Evolutionary conservation across 2,113 vertebrate species (phyloP).

Genomic region (Oreochromis niloticus): DNA sequence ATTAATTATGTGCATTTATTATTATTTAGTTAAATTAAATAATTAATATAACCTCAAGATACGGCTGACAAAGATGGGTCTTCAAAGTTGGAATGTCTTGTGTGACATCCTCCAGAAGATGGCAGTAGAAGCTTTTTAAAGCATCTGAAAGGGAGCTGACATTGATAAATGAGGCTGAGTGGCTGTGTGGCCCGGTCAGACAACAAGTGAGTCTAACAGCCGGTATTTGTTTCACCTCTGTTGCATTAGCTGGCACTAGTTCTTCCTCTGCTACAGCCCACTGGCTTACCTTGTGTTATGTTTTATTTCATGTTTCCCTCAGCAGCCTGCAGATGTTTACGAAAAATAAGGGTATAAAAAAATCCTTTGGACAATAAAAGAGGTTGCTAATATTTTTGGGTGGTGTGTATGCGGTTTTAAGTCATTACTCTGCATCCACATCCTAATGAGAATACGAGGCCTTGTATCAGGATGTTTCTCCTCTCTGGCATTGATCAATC

Average conservation of each 20-base stretch:
- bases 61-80: not conserved
- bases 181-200: not conserved
- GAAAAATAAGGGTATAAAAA: not conserved
- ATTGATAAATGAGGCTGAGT: conserved; percentile 21
- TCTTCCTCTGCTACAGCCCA: not conserved
- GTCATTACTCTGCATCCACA: not conserved
- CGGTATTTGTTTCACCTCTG: conserved; percentile 20
- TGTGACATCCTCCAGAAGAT: conserved; percentile 19
- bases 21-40: not conserved
- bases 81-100: not conserved
- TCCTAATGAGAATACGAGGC: not conserved
- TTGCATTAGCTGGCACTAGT: not conserved
- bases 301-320: not conserved
- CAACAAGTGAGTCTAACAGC: conserved; percentile 19
- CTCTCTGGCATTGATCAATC: conserved; percentile 1
- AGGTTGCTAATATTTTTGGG: not conserved
- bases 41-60: not conserved
- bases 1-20: not conserved
- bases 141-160: not conserved
- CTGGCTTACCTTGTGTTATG: not conserved
- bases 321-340: not conserved
- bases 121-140: conserved; percentile 23
- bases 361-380: not conserved
- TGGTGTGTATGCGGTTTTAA: not conserved
- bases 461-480: not conserved